Conservation (phyloP, 2,888 invertebrate species). For the Chrysodeixis includens region DNA sequence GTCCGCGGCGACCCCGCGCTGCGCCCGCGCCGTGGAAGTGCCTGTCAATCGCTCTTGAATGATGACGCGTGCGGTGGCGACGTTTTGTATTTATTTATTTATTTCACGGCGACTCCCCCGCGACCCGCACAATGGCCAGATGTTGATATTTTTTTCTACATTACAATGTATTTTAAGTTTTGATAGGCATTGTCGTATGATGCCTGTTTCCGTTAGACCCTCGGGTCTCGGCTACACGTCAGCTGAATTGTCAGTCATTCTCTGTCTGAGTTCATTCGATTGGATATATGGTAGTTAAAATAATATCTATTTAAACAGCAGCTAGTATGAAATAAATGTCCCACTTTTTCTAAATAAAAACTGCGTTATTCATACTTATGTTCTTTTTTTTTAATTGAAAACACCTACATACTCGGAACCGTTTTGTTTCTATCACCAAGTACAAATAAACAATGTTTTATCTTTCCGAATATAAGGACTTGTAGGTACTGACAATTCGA, state of each 20-base stretch:
- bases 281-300: conserved; percentile 27
- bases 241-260: conserved; percentile 57
- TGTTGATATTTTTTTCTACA: conserved; percentile 86
- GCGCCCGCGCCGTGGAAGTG: conserved; percentile 76
- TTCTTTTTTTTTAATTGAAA: no score
- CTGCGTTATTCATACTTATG: no score
- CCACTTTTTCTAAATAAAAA: no score
- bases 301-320: background rate
- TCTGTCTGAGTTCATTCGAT: conserved; percentile 47
- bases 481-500: background rate
- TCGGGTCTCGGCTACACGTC: conserved; percentile 51
- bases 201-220: conserved; percentile 79
- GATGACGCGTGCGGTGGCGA: conserved; percentile 87
- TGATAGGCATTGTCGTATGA: conserved; percentile 75
- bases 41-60: conserved; percentile 88
- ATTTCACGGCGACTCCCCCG: conserved; percentile 82
- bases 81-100: conserved; percentile 86
- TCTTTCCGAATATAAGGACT: no score
- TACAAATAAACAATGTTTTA: no score
- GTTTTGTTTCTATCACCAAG: no score
- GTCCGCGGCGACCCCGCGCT: conserved; percentile 62
- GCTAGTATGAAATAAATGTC: background rate
- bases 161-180: conserved; percentile 86
- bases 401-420: no score
- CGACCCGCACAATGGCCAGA: conserved; percentile 85